Conservation (phyloP, 1,140 invertebrate species). For the Leptopilina boulardi region DNA sequence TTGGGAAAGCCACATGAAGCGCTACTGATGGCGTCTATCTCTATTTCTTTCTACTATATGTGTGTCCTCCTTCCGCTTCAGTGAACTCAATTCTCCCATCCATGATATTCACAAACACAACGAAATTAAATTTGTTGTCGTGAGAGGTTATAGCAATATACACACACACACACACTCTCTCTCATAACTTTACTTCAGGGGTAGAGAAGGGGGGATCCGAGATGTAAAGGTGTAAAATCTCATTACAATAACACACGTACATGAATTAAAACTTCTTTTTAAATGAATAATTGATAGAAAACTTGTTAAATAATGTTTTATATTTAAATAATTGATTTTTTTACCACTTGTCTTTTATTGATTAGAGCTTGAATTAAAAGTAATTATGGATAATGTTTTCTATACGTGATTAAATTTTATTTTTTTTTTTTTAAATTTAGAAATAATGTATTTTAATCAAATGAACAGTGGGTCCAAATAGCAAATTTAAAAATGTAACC, state of each 20-base stretch:
- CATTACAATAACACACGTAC: not conserved
- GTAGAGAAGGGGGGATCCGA: too few species aligned
- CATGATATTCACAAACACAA: not conserved
- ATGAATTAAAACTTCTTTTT: not conserved
- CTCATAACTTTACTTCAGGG: too few species aligned
- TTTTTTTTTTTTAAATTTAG: not conserved
- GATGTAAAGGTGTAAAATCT: not conserved
- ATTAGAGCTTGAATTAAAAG: not conserved
- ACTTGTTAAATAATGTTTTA: not conserved
- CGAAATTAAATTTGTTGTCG: not conserved
- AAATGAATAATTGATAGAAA: not conserved
- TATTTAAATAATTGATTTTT: not conserved
- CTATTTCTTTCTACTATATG: constrained; percentile 56
- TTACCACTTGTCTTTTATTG: not conserved
- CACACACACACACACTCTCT: not conserved
- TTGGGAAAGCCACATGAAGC: constrained; percentile 45
- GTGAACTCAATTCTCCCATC: constrained; percentile 13
- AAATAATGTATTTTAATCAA: not conserved
- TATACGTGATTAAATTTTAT: not conserved
- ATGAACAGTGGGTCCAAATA: not conserved
- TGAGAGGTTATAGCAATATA: not conserved
- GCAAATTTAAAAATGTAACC: not conserved
- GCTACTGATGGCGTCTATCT: constrained; percentile 67
- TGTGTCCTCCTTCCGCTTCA: constrained; percentile 42
- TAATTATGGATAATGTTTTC: not conserved